A percentile compares a stretch with the other conserved stretches of the same genome.
phyloP scores from a whole-genome alignment of 2,888 invertebrate species.

The Polyommatus icarus region DNA sequence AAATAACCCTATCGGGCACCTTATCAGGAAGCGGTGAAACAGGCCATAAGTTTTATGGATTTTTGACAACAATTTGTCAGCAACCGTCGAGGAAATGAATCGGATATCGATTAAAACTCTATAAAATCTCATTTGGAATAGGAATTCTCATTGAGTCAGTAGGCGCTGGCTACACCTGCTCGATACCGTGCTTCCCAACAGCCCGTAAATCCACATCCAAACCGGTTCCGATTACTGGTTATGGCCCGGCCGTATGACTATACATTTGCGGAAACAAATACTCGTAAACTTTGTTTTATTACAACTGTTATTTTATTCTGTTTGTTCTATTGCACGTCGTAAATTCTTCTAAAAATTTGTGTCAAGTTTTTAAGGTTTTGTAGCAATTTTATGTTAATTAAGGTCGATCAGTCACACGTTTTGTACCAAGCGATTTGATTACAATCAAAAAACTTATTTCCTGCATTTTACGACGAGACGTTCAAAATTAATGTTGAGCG shows the following conservation, averaged over 20 bases:
- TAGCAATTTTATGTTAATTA: conserved; percentile 2
- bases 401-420: not conserved
- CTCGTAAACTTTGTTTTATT: conserved; percentile 38
- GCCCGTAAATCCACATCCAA: conserved; percentile 74
- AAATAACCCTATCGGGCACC: too few relatives aligned
- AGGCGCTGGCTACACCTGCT: conserved; percentile 76
- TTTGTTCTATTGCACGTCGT: conserved; percentile 21
- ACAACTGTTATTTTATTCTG: conserved; percentile 27
- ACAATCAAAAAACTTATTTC: not conserved
- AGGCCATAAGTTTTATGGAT: too few relatives aligned
- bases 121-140: conserved; percentile 61
- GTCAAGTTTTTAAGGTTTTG: not conserved
- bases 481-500: conserved; percentile 8
- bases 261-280: conserved; percentile 74
- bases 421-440: not conserved
- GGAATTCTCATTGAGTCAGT: conserved; percentile 69
- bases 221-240: conserved; percentile 80
- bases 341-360: not conserved
- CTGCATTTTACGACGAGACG: not conserved
- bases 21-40: too few relatives aligned
- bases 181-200: conserved; percentile 75
- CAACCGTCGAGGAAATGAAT: not conserved
- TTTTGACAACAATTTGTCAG: not conserved
- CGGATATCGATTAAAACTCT: not conserved
- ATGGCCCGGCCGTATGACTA: conserved; percentile 49